Percentiles rank a stretch among this genome's conserved stretches.
These are phyloP conservation scores for Idaea dimidiata DNA, from an alignment of 2,888 invertebrate species.

Conservation along the genomic window DNA sequence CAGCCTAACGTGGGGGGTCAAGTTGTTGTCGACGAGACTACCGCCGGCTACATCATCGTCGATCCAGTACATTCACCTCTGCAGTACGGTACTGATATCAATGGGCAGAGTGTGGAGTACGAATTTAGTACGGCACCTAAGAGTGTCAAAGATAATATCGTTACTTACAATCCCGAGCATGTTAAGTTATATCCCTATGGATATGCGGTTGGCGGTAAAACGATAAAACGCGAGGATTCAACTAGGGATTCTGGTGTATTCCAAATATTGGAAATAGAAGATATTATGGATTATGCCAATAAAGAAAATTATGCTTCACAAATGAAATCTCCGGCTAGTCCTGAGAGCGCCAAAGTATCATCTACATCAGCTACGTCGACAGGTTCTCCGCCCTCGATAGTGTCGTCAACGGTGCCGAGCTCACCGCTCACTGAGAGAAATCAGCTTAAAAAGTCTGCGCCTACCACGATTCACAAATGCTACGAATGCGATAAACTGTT, in stretches of 20 bases:
- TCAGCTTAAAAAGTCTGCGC: conserved; percentile 55
- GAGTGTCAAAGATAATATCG: conserved; percentile 58
- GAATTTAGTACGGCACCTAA: conserved; percentile 65
- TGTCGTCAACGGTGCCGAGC: conserved; percentile 65
- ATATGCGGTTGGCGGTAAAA: conserved; percentile 65
- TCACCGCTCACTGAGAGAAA: conserved; percentile 71
- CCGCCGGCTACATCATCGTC: conserved; percentile 72
- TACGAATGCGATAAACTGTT: conserved; percentile 91
- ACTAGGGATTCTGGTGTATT: conserved; percentile 55
- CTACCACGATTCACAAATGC: conserved; percentile 83
- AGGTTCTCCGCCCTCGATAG: conserved; percentile 52
- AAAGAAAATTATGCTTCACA: conserved; percentile 75
- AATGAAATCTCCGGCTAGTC: conserved; percentile 75
- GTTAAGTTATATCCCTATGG: conserved; percentile 62
- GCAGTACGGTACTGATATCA: conserved; percentile 60
- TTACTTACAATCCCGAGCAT: conserved; percentile 60
- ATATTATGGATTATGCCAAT: conserved; percentile 76
- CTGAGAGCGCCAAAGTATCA: conserved; percentile 69
- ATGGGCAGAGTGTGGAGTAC: conserved; percentile 60
- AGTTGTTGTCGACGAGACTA: conserved; percentile 78
- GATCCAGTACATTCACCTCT: conserved; percentile 64
- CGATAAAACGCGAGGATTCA: conserved; percentile 65
- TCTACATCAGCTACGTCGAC: conserved; percentile 62
- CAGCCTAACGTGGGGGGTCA: conserved; percentile 90
- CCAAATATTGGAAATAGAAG: conserved; percentile 71